phyloP scores from a whole-genome alignment of 1,140 invertebrate species.

The Onthophagus taurus region DNA sequence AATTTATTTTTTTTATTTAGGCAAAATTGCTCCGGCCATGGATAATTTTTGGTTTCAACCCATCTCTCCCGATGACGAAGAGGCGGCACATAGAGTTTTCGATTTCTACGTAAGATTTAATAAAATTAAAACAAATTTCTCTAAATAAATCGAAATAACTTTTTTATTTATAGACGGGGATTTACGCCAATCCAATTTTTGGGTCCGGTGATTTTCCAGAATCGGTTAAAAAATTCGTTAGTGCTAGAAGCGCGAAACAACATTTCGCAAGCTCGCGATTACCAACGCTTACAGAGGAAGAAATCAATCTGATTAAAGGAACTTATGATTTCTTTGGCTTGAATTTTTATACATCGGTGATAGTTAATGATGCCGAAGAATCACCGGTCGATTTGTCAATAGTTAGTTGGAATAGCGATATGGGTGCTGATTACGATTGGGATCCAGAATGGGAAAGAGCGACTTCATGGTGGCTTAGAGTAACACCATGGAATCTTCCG shows the following conservation, averaged over 20 bases:
- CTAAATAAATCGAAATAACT: conserved; percentile 1
- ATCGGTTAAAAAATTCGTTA: conserved; percentile 39
- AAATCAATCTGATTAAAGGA: conserved; percentile 36
- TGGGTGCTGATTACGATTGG: not conserved
- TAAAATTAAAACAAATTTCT: not conserved
- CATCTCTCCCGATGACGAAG: conserved; percentile 31
- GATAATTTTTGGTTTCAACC: conserved; percentile 38
- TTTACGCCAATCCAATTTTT: conserved; percentile 43
- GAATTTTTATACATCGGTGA: conserved; percentile 24
- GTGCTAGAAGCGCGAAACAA: conserved; percentile 37
- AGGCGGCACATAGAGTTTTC: conserved; percentile 38
- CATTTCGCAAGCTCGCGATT: conserved; percentile 39
- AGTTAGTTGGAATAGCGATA: conserved; percentile 5
- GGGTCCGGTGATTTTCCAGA: conserved; percentile 46
- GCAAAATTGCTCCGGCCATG: conserved; percentile 40
- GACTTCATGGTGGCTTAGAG: not conserved
- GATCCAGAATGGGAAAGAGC: not conserved
- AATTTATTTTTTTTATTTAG: conserved; percentile 14
- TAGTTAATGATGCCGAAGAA: conserved; percentile 9
- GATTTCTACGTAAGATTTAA: conserved; percentile 39
- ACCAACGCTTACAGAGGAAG: conserved; percentile 39
- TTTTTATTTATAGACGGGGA: conserved; percentile 39
- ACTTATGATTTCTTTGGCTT: conserved; percentile 28
- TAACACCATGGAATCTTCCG: conserved; percentile 42
- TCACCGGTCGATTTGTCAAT: not conserved